Percentiles rank a stretch among this genome's conserved stretches.
Evolutionary conservation across 2,113 vertebrate species (phyloP).

Genomic region (Orycteropus afer): DNA sequence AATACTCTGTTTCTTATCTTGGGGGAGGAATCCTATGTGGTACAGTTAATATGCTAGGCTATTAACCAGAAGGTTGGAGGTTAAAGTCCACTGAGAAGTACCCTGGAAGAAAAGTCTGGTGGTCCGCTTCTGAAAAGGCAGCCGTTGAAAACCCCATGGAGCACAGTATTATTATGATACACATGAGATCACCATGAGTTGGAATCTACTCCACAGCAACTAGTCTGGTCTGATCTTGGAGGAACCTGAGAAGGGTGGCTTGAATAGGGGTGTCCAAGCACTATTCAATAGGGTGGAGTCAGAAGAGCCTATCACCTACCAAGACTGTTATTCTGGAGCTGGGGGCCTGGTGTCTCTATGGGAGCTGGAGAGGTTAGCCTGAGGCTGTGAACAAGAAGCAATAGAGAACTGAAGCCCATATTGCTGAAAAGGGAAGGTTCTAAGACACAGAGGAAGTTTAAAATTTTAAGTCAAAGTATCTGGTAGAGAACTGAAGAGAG

Average conservation of each 20-base stretch:
- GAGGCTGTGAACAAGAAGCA: not conserved
- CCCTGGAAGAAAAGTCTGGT: not conserved
- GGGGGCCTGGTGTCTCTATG: not conserved
- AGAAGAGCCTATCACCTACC: too few species aligned
- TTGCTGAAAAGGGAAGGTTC: conserved; percentile 21
- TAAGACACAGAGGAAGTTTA: not conserved
- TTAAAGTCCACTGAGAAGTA: not conserved
- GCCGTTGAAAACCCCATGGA: not conserved
- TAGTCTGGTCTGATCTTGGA: not conserved
- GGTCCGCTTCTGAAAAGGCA: not conserved
- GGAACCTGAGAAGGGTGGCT: not conserved
- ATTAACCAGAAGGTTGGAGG: not conserved
- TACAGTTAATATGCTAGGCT: not conserved
- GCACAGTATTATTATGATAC: not conserved
- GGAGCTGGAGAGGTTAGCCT: not conserved
- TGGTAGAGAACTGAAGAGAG: not conserved
- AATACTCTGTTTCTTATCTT: not conserved
- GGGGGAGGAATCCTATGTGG: not conserved
- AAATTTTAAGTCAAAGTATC: not conserved
- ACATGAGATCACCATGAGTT: not conserved
- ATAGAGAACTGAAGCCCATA: not conserved
- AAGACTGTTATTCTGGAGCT: not conserved
- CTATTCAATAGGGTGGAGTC: not conserved
- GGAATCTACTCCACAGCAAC: not conserved
- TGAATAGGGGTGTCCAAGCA: fast-evolving